Evolutionary conservation across 2,797 vertebrate species (phyloP), one percentile per base, ranked within the genome.

Genomic region (Coluber constrictor): DNA sequence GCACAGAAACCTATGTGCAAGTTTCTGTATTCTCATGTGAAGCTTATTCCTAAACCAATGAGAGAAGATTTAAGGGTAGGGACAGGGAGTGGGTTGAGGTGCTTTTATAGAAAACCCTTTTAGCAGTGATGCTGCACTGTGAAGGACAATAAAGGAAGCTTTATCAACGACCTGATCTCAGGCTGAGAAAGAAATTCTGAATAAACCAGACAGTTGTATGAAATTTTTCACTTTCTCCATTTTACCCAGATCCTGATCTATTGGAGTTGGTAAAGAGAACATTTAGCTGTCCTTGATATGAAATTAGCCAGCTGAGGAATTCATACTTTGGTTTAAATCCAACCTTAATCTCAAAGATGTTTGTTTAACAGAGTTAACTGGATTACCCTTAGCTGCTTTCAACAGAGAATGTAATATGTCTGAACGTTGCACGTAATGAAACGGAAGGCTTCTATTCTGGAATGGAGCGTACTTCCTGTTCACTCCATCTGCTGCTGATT

Each of bases 361-460:
- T 94, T 92, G 55, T 32, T 74, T 88, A 55, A 59, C 89, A 55
- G 90, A 63, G 91, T 93, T 95, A 95, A 94, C 1, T 93, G 54
- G 93, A 93, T 95, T 96, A 86, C 5, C 32, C 11, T 27, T 32
- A 47, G 87, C 18, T n/a, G 15, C 25, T 93, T 88, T 93, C 59
- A 93, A 54, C 94, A 47, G 66, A 92, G 90, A 90, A 96, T 93
- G 87, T 74, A 0, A n/a, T 91, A 11, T 25, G 11, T 94, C 94
- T 94, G 91, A 94, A 63, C 87, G 74, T 87, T 94, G 29, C 29
- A 29, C 1, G 95, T 43, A 70, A 57, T 92, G 94, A 51, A 79
- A 88, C 94, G 92, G 90, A 95, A 94, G 90, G 61, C 93, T 96
- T 88, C 89, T 93, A 37, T 7, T 94, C 94, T 95, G 94, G 94